Conservation (phyloP, 1,140 invertebrate species). For the Saccostrea glomerata region DNA sequence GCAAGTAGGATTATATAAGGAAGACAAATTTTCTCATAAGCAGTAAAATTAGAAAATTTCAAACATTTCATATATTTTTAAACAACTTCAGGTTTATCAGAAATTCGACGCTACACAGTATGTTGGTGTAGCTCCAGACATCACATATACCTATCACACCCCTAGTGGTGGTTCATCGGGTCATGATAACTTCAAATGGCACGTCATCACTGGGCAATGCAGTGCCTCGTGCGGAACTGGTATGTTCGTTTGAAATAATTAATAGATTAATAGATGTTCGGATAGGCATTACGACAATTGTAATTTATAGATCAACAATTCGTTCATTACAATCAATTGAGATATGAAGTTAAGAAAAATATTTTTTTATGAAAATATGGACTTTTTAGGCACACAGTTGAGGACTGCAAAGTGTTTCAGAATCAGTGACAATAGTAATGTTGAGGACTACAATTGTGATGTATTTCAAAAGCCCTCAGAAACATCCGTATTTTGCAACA, state of each 20-base stretch:
- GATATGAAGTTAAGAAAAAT: no score
- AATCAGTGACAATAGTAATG: background rate
- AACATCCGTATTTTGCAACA: constrained; percentile 34
- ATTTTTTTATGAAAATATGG: no score
- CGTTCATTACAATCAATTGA: no score
- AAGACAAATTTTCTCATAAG: no score
- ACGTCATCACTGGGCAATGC: constrained; percentile 35
- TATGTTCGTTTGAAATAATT: background rate
- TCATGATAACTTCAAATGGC: constrained; percentile 40
- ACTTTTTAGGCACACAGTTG: background rate
- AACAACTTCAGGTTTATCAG: constrained; percentile 52
- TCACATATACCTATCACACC: constrained; percentile 57
- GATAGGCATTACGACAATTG: no score
- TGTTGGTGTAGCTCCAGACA: constrained; percentile 53
- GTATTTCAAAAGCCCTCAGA: constrained; percentile 47
- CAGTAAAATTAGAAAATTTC: no score
- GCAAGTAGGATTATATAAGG: no score
- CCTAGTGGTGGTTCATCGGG: background rate
- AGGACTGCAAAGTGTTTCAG: constrained; percentile 37
- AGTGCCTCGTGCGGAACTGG: constrained; percentile 50
- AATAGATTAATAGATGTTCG: no score
- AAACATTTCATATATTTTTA: no score
- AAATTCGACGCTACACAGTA: constrained; percentile 48
- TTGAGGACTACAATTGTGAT: constrained; percentile 53
- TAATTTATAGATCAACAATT: no score